Conservation (phyloP, 2,797 vertebrate species). For the Telmatherina bonti region DNA sequence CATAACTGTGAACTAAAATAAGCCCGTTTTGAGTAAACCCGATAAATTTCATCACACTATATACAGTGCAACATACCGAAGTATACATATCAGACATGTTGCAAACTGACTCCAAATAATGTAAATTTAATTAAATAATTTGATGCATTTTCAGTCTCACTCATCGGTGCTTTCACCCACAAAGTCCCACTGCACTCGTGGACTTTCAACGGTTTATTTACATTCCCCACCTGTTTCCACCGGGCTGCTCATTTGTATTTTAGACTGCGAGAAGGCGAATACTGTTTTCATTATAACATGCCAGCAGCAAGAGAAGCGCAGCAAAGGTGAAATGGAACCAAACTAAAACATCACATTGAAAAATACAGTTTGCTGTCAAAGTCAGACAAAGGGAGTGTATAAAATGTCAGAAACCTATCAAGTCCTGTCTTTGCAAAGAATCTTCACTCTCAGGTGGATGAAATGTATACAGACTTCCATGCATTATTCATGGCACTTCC, state of each 20-base stretch:
- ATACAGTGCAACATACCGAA: background rate
- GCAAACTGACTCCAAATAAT: background rate
- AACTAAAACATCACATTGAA: constrained; percentile 10
- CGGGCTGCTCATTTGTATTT: constrained; percentile 44
- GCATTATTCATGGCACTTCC: constrained; percentile 14
- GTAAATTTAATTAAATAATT: background rate
- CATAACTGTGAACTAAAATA: background rate
- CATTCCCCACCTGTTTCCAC: constrained; percentile 39
- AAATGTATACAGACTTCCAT: constrained; percentile 7
- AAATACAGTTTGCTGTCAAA: constrained; percentile 17
- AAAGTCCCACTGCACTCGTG: constrained; percentile 10
- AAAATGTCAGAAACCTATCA: constrained; percentile 10
- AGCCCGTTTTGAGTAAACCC: background rate
- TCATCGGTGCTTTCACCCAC: constrained; percentile 18
- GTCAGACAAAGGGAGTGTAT: constrained; percentile 4
- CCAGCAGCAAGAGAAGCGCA: constrained; percentile 22
- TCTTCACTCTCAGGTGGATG: constrained; percentile 3
- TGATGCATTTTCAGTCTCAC: constrained; percentile 26
- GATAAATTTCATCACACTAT: background rate
- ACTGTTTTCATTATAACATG: constrained; percentile 30
- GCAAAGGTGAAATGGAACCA: constrained; percentile 21
- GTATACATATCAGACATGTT: background rate
- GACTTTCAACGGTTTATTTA: constrained; percentile 34
- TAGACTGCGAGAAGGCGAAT: background rate
- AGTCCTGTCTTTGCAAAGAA: background rate